phyloP scores from a whole-genome alignment of 2,797 vertebrate genomes.

The Betta splendens region DNA sequence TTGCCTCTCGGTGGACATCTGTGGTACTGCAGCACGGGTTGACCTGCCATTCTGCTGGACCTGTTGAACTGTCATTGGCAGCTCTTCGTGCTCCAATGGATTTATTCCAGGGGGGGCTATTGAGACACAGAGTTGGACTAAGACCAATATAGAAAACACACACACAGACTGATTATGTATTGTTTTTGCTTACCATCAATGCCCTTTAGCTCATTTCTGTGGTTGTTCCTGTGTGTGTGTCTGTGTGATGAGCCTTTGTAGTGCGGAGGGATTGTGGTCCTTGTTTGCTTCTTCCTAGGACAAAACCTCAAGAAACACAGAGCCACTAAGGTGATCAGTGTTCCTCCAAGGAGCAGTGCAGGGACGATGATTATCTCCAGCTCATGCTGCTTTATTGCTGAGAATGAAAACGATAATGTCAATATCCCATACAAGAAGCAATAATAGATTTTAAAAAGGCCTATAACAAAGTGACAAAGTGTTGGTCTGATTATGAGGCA shows the following conservation, averaged over 20 bases:
- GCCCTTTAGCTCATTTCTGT: conserved; percentile 63
- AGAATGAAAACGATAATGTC: background rate
- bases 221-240: conserved; percentile 13
- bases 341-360: conserved; percentile 76
- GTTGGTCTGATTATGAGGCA: background rate
- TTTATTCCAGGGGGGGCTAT: conserved; percentile 78
- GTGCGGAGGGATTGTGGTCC: background rate
- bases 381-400: conserved; percentile 69
- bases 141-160: background rate
- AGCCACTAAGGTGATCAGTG: conserved; percentile 73
- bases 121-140: background rate
- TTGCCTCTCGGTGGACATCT: conserved; percentile 48
- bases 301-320: conserved; percentile 65
- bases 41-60: conserved; percentile 18
- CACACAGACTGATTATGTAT: background rate
- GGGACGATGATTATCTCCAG: conserved; percentile 89
- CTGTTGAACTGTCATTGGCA: conserved; percentile 68
- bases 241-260: conserved; percentile 28
- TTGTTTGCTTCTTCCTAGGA: background rate
- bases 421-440: background rate
- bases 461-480: background rate
- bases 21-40: conserved; percentile 27
- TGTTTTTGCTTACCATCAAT: conserved; percentile 72
- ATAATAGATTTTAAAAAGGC: background rate
- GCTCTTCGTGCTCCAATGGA: conserved; percentile 77